Conservation (phyloP, 2,888 invertebrate genomes). For the Eurytoma adleriae region DNA sequence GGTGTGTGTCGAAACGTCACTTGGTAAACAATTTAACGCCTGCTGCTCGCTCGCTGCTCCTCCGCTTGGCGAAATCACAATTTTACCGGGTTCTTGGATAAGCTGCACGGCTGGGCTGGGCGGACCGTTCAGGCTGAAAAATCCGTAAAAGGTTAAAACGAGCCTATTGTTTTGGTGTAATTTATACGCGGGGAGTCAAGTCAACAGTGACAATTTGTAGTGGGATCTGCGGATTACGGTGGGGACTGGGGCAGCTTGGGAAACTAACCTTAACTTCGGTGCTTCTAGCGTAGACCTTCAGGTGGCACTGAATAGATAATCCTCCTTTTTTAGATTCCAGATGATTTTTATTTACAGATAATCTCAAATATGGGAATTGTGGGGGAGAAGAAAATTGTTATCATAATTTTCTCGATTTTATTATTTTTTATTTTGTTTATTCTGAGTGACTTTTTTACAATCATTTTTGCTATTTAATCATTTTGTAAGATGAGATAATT, state of each 20-base stretch:
- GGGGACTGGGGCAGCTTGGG: constrained; percentile 11
- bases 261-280: constrained; percentile 52
- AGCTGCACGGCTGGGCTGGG: neutral
- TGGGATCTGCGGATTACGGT: neutral
- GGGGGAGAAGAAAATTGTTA: neutral
- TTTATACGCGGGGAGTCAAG: constrained; percentile 30
- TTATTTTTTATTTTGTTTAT: neutral
- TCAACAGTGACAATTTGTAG: constrained; percentile 49
- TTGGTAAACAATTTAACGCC: constrained; percentile 52
- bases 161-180: constrained; percentile 39
- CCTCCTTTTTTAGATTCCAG: constrained; percentile 5
- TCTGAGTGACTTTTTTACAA: neutral
- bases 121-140: neutral
- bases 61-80: neutral
- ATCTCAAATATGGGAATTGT: neutral
- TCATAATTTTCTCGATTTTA: neutral
- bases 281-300: constrained; percentile 43
- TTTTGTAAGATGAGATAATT: no score
- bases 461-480: neutral
- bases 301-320: constrained; percentile 45
- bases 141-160: constrained; percentile 26
- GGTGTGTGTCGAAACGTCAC: constrained; percentile 52
- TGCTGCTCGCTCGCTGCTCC: neutral
- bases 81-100: neutral
- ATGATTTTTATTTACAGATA: constrained; percentile 1